These are phyloP conservation scores for Lissonota sp. DNA, from an alignment of 2,888 invertebrate species.

Conservation along the genomic window DNA sequence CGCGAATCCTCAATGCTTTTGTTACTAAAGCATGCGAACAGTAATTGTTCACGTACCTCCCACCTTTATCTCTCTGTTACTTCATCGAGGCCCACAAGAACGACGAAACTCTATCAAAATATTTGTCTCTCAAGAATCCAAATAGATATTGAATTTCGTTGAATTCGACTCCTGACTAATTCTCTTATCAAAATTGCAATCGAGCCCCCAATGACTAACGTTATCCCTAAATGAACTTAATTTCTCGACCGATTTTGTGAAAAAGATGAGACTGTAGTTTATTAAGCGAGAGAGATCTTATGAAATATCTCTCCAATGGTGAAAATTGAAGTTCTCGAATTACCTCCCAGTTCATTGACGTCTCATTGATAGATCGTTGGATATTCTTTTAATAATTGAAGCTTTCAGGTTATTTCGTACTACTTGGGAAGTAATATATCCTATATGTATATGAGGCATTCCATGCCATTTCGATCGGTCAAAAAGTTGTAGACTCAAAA, in stretches of 20 bases:
- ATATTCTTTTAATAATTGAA: constrained; percentile 63
- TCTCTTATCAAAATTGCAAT: background rate
- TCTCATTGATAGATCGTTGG: constrained; percentile 60
- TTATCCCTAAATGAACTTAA: too few species aligned
- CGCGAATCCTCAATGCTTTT: constrained; percentile 24
- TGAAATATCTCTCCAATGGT: constrained; percentile 38
- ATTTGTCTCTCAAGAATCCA: constrained; percentile 49
- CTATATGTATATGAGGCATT: background rate
- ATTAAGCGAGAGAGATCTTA: constrained; percentile 6
- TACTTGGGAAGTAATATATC: background rate
- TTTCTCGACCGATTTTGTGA: too few species aligned
- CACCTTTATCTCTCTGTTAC: constrained; percentile 12
- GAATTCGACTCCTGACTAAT: constrained; percentile 10
- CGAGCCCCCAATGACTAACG: background rate
- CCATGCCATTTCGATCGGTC: too few species aligned
- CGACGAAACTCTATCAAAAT: constrained; percentile 49
- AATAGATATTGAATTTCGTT: constrained; percentile 52
- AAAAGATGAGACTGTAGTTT: constrained; percentile 2
- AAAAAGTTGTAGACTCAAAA: too few species aligned
- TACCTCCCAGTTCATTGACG: constrained; percentile 62
- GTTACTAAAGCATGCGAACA: constrained; percentile 60
- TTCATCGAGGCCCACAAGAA: constrained; percentile 21
- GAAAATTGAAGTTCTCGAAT: constrained; percentile 60
- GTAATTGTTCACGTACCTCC: constrained; percentile 59
- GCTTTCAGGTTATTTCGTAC: constrained; percentile 19